Conservation (phyloP, 2,113 vertebrate species). For the Trichomycterus rosablanca region DNA sequence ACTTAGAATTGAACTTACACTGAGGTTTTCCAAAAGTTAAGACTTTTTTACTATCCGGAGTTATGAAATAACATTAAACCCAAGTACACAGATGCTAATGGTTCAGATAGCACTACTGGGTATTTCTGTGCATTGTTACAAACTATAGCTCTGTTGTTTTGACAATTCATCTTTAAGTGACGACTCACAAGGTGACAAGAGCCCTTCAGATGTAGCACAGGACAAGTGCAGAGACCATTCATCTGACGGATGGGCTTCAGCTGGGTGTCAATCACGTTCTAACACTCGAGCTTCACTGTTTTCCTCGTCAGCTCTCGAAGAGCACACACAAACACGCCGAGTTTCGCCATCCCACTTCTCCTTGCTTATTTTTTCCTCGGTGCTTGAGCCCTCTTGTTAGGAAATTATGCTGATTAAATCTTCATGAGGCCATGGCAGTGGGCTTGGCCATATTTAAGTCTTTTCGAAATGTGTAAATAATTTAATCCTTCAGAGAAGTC, state of each 20-base stretch:
- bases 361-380: constrained; percentile 3
- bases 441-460: constrained; percentile 42
- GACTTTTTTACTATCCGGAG: too few relatives aligned
- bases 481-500: constrained; percentile 46
- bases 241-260: constrained; percentile 42
- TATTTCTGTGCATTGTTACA: constrained; percentile 29
- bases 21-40: too few relatives aligned
- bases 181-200: constrained; percentile 43
- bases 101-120: constrained; percentile 9
- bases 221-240: constrained; percentile 41
- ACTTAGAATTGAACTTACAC: too few relatives aligned
- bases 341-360: neutral
- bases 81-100: constrained; percentile 23
- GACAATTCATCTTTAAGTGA: constrained; percentile 49
- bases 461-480: constrained; percentile 54
- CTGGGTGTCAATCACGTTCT: constrained; percentile 42
- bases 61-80: too few relatives aligned
- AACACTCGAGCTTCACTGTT: constrained; percentile 5
- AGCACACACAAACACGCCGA: constrained; percentile 11
- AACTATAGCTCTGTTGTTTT: constrained; percentile 42
- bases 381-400: constrained; percentile 34
- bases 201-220: constrained; percentile 39
- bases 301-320: neutral
- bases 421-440: constrained; percentile 41
- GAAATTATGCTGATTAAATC: constrained; percentile 50